Evolutionary conservation across 2,888 invertebrate species (phyloP).

Genomic region (Parthenolecanium corni): DNA sequence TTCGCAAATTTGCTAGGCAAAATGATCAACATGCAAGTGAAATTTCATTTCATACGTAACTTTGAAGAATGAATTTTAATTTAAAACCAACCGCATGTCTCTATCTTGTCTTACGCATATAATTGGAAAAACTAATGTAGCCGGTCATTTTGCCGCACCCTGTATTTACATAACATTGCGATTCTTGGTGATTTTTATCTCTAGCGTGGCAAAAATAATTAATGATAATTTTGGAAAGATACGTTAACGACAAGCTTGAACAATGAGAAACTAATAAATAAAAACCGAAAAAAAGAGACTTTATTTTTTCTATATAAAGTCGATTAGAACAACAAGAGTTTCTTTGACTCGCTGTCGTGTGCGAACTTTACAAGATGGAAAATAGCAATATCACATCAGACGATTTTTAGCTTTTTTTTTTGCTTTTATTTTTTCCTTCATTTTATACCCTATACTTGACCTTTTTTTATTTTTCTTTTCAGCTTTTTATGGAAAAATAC

Average conservation of each 20-base stretch:
- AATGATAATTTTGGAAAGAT: conserved; percentile 8
- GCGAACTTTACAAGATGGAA: conserved; percentile 17
- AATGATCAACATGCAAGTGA: no score
- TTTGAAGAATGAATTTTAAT: no score
- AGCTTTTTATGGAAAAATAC: background rate
- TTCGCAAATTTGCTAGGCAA: no score
- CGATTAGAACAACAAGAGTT: background rate
- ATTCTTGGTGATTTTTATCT: background rate
- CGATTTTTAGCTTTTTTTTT: conserved; percentile 3
- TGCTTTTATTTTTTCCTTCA: background rate
- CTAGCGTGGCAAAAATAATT: background rate
- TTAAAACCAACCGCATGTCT: no score
- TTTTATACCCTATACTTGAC: conserved; percentile 1
- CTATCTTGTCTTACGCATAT: no score
- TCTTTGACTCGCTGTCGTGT: conserved; percentile 7
- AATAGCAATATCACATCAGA: conserved; percentile 18
- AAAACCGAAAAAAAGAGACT: background rate
- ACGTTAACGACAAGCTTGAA: background rate
- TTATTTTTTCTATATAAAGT: background rate
- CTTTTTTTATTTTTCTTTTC: background rate
- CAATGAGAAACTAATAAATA: background rate
- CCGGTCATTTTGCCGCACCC: no score
- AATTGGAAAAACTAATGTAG: no score
- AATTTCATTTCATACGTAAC: no score
- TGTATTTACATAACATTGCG: no score